Base-by-base conservation (phyloP, 2,113 vertebrate genomes). In the Saccopteryx bilineata region DNA sequence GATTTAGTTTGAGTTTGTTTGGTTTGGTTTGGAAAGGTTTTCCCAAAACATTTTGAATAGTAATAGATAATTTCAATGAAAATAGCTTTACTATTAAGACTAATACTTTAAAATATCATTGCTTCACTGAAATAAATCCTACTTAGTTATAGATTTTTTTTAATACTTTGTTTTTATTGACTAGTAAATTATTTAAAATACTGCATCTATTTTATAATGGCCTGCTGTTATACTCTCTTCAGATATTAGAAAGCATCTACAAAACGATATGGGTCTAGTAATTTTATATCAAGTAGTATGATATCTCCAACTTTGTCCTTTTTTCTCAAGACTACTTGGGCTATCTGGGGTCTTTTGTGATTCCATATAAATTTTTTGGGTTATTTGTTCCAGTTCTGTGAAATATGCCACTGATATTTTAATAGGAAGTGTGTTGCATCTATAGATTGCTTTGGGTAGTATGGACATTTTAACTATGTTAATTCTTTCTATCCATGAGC, bases 41-140 rank as follows among this genome's bases (percentile, higher is more conserved):
- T 24, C 9, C 23, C 19, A 58, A 90, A 91, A 69, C 4, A 52
- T 75, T 83, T 83, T 71, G 33, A 71, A 28, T 23, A 46, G n/a
- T 83, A 78, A 56, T 58, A 75, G 24, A 9, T 80, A 18, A 68
- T 11, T 87, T 85, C 52, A 69, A 78, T 93, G 21, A 91, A 93
- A 96, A 60, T 68, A 78, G 0, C 11, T 66, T 60, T 11, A 66
- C 39, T 10, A 7, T 87, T 87, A 94, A 33, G 9, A 72, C 12
- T 63, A 83, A 84, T 54, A 52, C 18, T 87, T 87, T 54, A 48
- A 19, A 89, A 82, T 80, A 68, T 39, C 19, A 21, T 84, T 80
- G 28, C 23, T 80, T 61, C 80, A 69, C n/a, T 75, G 11, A 61
- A 72, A 87, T 92, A 58, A 92, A 82, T 90, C 4, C 14, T 54